Percentiles rank a stretch among this genome's conserved stretches.
These are phyloP conservation scores for Alectoris magna DNA, from an alignment of 2,797 vertebrate genomes.

Conservation along the genomic window DNA sequence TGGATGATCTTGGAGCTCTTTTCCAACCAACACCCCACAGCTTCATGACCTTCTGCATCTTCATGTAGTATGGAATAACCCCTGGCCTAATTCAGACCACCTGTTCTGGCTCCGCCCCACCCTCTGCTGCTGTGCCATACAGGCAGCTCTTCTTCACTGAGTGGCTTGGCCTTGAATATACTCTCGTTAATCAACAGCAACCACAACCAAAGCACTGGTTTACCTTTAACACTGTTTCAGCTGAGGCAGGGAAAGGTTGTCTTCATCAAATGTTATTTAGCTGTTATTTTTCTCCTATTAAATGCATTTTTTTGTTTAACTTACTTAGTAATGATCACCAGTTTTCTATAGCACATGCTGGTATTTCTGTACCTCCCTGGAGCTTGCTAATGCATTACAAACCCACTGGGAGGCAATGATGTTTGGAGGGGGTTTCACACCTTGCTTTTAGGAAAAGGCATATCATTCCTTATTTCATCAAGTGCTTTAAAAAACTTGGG, in stretches of 20 bases:
- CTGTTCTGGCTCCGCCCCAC: too few relatives aligned
- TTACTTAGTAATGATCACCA: background rate
- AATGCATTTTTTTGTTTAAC: background rate
- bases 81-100: too few relatives aligned
- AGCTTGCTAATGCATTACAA: accelerated
- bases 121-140: too few relatives aligned
- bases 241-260: background rate
- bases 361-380: background rate
- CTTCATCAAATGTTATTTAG: background rate
- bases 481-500: background rate
- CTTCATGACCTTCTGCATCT: too few relatives aligned
- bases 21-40: too few relatives aligned
- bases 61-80: too few relatives aligned
- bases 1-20: too few relatives aligned
- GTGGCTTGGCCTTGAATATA: too few relatives aligned
- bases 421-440: background rate
- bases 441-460: background rate
- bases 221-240: too few relatives aligned
- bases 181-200: too few relatives aligned
- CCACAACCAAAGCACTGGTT: too few relatives aligned
- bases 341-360: accelerated
- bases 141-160: too few relatives aligned
- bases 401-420: accelerated
- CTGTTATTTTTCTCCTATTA: background rate
- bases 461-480: background rate